Evolutionary conservation across 2,888 invertebrate species (phyloP).

Genomic region (Epiblema foenella): DNA sequence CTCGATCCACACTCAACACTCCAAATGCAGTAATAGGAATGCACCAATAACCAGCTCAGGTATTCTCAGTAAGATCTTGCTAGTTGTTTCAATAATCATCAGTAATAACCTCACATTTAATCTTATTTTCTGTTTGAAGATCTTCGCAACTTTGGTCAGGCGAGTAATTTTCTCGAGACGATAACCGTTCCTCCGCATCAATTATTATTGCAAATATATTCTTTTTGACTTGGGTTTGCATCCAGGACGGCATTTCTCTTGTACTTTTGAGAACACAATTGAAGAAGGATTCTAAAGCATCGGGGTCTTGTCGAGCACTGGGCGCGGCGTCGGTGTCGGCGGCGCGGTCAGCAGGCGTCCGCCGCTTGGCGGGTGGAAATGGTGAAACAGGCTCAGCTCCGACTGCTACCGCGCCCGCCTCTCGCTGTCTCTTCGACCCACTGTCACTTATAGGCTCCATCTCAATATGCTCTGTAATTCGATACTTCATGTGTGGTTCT

Average conservation of each 20-base stretch:
- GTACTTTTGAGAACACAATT: constrained; percentile 73
- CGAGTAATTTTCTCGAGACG: constrained; percentile 53
- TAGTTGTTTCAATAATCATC: constrained; percentile 54
- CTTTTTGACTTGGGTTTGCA: constrained; percentile 80
- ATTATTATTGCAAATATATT: constrained; percentile 78
- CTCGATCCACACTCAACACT: background rate
- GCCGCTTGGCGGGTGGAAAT: constrained; percentile 21
- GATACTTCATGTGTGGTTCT: constrained; percentile 79
- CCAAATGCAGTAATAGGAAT: background rate
- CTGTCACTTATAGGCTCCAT: constrained; percentile 57
- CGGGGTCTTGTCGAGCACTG: constrained; percentile 43
- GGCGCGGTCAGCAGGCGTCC: no score
- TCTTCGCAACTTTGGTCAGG: constrained; percentile 47
- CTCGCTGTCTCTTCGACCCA: constrained; percentile 51
- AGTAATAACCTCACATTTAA: constrained; percentile 68
- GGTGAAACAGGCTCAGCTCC: background rate
- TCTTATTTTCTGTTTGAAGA: constrained; percentile 59
- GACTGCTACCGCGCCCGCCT: background rate
- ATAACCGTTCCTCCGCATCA: constrained; percentile 72
- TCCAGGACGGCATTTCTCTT: constrained; percentile 74
- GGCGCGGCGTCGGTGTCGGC: constrained; percentile 43
- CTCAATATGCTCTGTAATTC: constrained; percentile 77
- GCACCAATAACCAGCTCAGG: constrained; percentile 1
- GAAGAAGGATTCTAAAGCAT: constrained; percentile 73
- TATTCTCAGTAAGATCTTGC: background rate